phyloP scores from a whole-genome alignment of 2,113 vertebrate genomes.

The Ceyx margarethae region DNA sequence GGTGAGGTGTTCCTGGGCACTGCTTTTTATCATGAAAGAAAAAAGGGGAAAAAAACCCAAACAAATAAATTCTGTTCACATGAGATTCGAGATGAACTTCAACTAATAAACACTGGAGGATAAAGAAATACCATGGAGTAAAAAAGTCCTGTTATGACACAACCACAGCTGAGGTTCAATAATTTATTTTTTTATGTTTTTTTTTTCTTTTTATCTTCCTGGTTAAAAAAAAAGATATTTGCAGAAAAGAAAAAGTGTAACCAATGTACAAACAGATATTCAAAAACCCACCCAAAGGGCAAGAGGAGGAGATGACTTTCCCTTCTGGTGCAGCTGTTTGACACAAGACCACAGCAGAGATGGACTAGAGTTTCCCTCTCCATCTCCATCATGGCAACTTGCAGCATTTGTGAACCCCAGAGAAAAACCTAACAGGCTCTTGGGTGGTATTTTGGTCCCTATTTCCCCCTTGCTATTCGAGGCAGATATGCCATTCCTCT shows the following conservation, averaged over 20 bases:
- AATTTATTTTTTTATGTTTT: background rate
- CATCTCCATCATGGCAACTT: fast-evolving
- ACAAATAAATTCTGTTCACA: constrained; percentile 9
- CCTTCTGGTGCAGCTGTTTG: fast-evolving
- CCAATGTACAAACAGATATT: background rate
- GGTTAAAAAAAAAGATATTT: constrained; percentile 31
- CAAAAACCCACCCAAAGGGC: background rate
- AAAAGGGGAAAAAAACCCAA: fast-evolving
- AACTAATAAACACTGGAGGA: background rate
- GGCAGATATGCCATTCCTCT: background rate
- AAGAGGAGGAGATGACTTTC: background rate
- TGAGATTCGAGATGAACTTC: background rate
- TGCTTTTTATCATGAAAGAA: background rate
- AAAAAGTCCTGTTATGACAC: constrained; percentile 3
- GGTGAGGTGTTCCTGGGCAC: background rate
- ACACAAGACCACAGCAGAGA: background rate
- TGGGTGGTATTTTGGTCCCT: background rate
- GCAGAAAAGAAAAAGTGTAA: background rate
- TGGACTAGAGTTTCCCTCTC: background rate
- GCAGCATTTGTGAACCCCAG: background rate
- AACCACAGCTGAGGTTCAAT: background rate
- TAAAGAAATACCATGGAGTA: constrained; percentile 2
- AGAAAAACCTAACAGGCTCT: background rate
- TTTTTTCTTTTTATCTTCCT: background rate
- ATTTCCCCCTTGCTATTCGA: background rate